A percentile compares a stretch with the other conserved stretches of the same genome.
These are phyloP conservation scores for Drosophila baimaii DNA, from an alignment of 1,140 invertebrate species.

Conservation along the genomic window DNA sequence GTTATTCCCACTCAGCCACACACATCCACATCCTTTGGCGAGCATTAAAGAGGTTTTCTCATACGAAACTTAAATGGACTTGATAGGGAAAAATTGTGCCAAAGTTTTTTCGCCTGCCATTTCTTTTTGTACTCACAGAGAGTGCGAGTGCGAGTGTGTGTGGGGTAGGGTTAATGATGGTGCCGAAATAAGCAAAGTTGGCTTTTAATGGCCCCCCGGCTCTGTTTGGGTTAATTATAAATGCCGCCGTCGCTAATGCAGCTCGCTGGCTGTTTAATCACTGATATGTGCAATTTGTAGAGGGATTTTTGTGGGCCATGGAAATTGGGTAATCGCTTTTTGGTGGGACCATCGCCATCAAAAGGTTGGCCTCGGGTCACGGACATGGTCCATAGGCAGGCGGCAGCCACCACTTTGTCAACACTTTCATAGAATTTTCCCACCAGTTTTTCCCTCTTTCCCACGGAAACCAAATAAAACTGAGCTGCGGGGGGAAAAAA, in stretches of 20 bases:
- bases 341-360: constrained; percentile 57
- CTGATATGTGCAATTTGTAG: constrained; percentile 52
- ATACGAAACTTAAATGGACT: constrained; percentile 38
- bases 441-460: too few species aligned
- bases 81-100: constrained; percentile 33
- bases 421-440: constrained; percentile 62
- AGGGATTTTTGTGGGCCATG: constrained; percentile 15
- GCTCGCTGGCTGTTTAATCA: constrained; percentile 31
- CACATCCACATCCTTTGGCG: constrained; percentile 1
- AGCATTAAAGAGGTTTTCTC: constrained; percentile 32
- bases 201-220: constrained; percentile 31
- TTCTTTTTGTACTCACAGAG: constrained; percentile 5
- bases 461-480: constrained; percentile 59
- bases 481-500: constrained; percentile 32
- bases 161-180: constrained; percentile 25
- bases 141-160: background rate
- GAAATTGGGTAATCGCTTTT: constrained; percentile 59
- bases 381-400: constrained; percentile 18
- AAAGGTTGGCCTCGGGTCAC: constrained; percentile 49
- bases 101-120: constrained; percentile 31
- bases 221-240: constrained; percentile 53
- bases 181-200: constrained; percentile 42
- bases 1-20: constrained; percentile 14
- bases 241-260: constrained; percentile 32
- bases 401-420: constrained; percentile 73